These are phyloP conservation scores for Rhegmatorhina hoffmannsi DNA, from an alignment of 2,113 vertebrate species.

Conservation along the genomic window DNA sequence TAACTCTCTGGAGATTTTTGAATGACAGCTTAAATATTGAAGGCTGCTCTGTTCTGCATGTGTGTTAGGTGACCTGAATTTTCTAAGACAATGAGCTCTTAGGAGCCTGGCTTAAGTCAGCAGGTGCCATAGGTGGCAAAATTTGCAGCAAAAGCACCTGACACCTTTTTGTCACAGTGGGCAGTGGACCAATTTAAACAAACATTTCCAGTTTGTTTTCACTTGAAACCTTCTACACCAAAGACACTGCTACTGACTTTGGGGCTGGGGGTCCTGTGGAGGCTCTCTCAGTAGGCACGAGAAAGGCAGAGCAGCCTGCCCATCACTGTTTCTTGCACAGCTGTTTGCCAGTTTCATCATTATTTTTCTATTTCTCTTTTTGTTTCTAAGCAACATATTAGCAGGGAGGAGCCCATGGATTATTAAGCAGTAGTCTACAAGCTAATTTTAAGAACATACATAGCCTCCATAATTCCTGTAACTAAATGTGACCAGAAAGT, in stretches of 20 bases:
- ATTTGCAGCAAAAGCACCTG: not conserved
- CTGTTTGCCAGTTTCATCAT: not conserved
- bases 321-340: no score
- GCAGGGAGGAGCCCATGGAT: not conserved
- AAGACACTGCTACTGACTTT: not conserved
- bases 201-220: not conserved
- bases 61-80: slow-evolving; percentile 33
- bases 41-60: not conserved
- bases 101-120: not conserved
- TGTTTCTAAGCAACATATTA: not conserved
- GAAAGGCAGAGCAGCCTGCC: not conserved
- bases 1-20: slow-evolving; percentile 14
- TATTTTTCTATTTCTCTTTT: not conserved
- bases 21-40: slow-evolving; percentile 41
- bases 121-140: not conserved
- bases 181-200: not conserved
- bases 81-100: not conserved
- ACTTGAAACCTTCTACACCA: not conserved
- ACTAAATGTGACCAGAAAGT: not conserved
- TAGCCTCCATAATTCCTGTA: not conserved
- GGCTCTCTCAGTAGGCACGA: fast-evolving
- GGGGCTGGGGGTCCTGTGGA: not conserved
- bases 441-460: not conserved
- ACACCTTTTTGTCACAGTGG: not conserved
- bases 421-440: not conserved